A percentile compares a stretch with the other conserved stretches of the same genome.
These are phyloP conservation scores for Verasper variegatus DNA, from an alignment of 2,113 vertebrate species.

Conservation along the genomic window DNA sequence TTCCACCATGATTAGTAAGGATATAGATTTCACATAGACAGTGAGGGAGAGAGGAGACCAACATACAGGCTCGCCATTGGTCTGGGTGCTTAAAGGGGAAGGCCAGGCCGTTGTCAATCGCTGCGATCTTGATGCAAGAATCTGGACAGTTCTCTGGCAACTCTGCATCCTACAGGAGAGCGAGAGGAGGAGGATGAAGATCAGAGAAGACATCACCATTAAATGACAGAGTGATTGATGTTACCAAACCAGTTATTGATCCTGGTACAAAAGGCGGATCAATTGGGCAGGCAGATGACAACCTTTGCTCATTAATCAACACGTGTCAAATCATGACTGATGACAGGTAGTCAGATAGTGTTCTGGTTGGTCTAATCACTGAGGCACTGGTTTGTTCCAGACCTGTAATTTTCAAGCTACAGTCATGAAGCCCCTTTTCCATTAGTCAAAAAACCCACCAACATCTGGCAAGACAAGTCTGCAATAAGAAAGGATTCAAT, in stretches of 20 bases:
- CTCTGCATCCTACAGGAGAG: constrained; percentile 80
- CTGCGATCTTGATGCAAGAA: constrained; percentile 90
- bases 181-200: rapidly evolving
- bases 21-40: not conserved
- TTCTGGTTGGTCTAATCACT: not conserved
- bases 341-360: not conserved
- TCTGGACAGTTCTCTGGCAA: constrained; percentile 64
- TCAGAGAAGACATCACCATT: not conserved
- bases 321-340: constrained; percentile 19
- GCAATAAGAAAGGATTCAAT: no score
- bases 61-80: constrained; percentile 88
- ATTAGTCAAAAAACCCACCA: no score
- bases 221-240: constrained; percentile 18
- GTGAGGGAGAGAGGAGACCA: not conserved
- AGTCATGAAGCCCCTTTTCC: not conserved
- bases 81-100: constrained; percentile 99
- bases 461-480: no score
- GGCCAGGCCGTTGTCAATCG: constrained; percentile 97
- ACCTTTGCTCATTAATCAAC: constrained; percentile 27
- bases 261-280: constrained; percentile 36
- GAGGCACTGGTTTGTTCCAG: not conserved
- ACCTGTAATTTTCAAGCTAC: not conserved
- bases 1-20: not conserved
- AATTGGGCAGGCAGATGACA: constrained; percentile 32
- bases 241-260: constrained; percentile 26